Base-by-base conservation (phyloP, 2,113 vertebrate species). In the Pandion haliaetus region DNA sequence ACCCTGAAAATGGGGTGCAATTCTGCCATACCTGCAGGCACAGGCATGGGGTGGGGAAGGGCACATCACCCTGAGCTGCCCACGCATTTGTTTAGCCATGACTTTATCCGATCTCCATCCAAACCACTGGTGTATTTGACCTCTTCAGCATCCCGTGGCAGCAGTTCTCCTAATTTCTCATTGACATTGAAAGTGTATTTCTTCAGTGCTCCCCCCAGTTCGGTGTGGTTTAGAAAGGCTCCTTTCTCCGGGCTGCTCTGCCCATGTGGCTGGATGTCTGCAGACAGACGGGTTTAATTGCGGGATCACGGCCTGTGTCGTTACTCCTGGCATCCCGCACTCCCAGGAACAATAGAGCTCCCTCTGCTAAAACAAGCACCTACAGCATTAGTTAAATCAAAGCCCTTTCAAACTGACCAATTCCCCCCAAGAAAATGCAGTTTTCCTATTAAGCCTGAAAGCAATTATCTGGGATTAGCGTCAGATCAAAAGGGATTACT, bases 401-500 rank as follows among this genome's bases (percentile, higher is more conserved):
- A 50, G 74, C 50, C 72, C 50, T 91, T 97, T 95, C 94, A 73
- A 86, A 62, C 76, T 93, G 94, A 92, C 94, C 91, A 32, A 67
- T 72, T 40, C n/a, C 6, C 9, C 32, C 65, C 54, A 58, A 95
- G 95, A 97, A 97, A 95, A 97, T 52, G 97, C 97, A 96, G 96
- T 96, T 97, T 97, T 96, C 96, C 96, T 77, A 91, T 89, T 95
- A 97, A 98, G 82, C 38, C 91, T 49, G 14, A 95, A 98, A 97
- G 98, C 98, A 98, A 98, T 98, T 98, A 98, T 98, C 94, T 96
- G n/a, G 97, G 98, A 98, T 98, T 98, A 98, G 94, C 88, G 82
- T 85, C 88, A 92, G 97, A 98, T 98, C 97, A 97, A 96, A 96
- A 92, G 72, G 58, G 97, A 96, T 98, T 98, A 98, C 94, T 94